Percentiles rank a stretch among this genome's conserved stretches.
phyloP scores from a whole-genome alignment of 2,888 invertebrate genomes.

The Glaucopsyche alexis region DNA sequence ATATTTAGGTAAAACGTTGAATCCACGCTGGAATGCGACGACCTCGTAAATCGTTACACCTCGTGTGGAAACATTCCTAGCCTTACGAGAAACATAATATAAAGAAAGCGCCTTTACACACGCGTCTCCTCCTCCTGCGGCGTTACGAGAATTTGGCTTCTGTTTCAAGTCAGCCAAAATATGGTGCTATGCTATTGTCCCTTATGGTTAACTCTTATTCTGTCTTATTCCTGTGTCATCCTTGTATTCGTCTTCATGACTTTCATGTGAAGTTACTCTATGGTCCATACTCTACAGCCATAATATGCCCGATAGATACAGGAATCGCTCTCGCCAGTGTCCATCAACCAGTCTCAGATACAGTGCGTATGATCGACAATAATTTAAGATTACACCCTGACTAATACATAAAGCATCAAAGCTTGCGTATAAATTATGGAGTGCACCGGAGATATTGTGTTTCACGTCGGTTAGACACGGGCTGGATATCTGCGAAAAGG shows the following conservation, averaged over 20 bases:
- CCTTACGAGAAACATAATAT: not conserved
- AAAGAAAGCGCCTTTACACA: not conserved
- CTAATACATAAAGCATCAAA: conserved; percentile 58
- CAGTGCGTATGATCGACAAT: conserved; percentile 44
- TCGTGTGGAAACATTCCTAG: conserved; percentile 1
- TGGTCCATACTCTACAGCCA: conserved; percentile 33
- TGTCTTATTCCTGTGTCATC: not conserved
- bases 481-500: conserved; percentile 77
- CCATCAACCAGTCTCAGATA: conserved; percentile 14
- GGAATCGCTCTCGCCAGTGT: conserved; percentile 3
- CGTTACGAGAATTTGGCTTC: no score
- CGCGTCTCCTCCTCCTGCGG: no score
- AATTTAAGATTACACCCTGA: conserved; percentile 58
- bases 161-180: no score
- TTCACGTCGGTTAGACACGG: conserved; percentile 78
- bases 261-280: conserved; percentile 37
- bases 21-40: conserved; percentile 49
- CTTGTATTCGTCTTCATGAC: no score
- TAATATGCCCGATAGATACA: not conserved
- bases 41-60: conserved; percentile 6
- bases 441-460: conserved; percentile 74
- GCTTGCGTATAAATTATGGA: conserved; percentile 72
- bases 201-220: no score
- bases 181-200: no score
- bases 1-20: conserved; percentile 62